Evolutionary conservation across 2,888 invertebrate genomes (phyloP).

Genomic region (Drosophila gaucha): DNA sequence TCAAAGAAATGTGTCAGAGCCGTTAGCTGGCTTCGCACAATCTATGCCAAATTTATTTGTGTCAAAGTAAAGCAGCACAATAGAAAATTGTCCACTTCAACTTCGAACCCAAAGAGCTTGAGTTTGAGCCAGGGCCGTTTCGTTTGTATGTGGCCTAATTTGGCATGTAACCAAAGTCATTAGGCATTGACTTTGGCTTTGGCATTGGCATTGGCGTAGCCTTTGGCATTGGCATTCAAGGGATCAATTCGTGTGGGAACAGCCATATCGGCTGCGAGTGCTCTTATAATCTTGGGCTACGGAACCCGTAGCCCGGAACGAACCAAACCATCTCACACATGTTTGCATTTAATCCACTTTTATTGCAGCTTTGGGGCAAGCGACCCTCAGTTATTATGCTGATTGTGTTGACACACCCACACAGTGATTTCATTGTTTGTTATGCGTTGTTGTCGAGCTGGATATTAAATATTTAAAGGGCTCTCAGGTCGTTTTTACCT

Average conservation of each 20-base stretch:
- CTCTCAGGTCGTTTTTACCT: slow-evolving; percentile 34
- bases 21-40: not conserved
- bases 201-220: slow-evolving; percentile 27
- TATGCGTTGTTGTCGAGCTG: slow-evolving; percentile 34
- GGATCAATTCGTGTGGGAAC: slow-evolving; percentile 52
- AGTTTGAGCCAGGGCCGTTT: slow-evolving; percentile 26
- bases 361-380: slow-evolving; percentile 51
- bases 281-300: slow-evolving; percentile 20
- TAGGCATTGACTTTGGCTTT: slow-evolving; percentile 57
- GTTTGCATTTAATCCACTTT: slow-evolving; percentile 76
- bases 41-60: slow-evolving; percentile 11
- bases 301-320: slow-evolving; percentile 11
- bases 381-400: slow-evolving; percentile 68
- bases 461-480: slow-evolving; percentile 62
- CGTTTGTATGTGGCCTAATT: slow-evolving; percentile 66
- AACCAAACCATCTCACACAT: slow-evolving; percentile 53
- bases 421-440: slow-evolving; percentile 8
- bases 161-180: slow-evolving; percentile 67
- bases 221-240: slow-evolving; percentile 35
- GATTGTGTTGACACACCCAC: slow-evolving; percentile 69
- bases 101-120: slow-evolving; percentile 30
- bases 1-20: slow-evolving; percentile 5
- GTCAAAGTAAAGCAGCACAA: slow-evolving; percentile 20
- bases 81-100: slow-evolving; percentile 32
- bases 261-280: slow-evolving; percentile 21